Evolutionary conservation across 1,140 invertebrate genomes (phyloP).

Genomic region (Drosophila parvula): DNA sequence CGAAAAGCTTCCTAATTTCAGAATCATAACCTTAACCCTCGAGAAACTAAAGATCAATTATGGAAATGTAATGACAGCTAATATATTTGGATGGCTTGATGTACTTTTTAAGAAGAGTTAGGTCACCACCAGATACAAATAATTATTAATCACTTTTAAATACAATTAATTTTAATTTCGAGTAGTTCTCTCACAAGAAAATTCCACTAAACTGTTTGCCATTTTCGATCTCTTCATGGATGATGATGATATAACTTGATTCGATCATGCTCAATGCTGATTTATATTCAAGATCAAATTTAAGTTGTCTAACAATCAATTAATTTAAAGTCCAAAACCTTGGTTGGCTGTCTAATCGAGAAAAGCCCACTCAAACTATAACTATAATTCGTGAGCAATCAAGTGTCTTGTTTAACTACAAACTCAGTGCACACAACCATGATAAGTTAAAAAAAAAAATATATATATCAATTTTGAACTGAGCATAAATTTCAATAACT

Average conservation of each 20-base stretch:
- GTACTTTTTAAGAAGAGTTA: too few relatives aligned
- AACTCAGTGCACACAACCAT: constrained; percentile 29
- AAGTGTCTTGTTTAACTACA: constrained; percentile 40
- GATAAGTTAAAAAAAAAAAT: constrained; percentile 28
- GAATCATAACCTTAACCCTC: neutral
- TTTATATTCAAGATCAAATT: constrained; percentile 10
- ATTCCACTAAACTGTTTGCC: neutral
- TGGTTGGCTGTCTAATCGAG: constrained; percentile 16
- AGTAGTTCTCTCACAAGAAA: neutral
- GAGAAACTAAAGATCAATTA: neutral
- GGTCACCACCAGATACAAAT: too few relatives aligned
- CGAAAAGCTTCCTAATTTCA: constrained; percentile 1
- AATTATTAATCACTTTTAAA: neutral
- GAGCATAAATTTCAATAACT: constrained; percentile 36
- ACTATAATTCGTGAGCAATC: constrained; percentile 44
- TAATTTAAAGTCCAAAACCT: constrained; percentile 34
- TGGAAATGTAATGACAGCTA: neutral
- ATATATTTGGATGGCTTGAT: neutral
- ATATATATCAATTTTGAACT: constrained; percentile 4
- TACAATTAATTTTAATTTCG: neutral
- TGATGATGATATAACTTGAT: constrained; percentile 9
- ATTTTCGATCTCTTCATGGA: neutral
- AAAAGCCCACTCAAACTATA: constrained; percentile 34
- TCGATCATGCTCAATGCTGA: constrained; percentile 8
- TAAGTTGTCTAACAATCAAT: constrained; percentile 18